Base-by-base conservation (phyloP, 2,888 invertebrate species). In the Pristionchus fissidentatus region DNA sequence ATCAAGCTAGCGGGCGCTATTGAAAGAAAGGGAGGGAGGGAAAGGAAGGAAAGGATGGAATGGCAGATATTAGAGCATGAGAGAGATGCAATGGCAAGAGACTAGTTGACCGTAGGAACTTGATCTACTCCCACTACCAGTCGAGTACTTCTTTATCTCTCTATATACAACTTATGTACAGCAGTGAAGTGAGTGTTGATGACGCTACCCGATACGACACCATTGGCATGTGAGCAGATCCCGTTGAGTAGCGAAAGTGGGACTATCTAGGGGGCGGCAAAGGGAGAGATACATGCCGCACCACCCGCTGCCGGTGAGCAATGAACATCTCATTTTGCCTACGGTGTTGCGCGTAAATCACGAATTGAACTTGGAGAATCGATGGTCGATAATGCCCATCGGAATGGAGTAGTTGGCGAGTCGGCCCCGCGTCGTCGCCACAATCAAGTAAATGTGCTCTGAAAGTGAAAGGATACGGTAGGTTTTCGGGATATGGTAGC, bases 111-210 rank as follows among this genome's bases (percentile, higher is more conserved):
- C 1, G 13, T 46, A 52, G 49, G 49, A 49, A 75, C 46, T 46
- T 29, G 75, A 75, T 75, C 75, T 32, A 22, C 2, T 1, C 2
- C 73, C 19, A 49, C 75, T 75, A 13, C 49, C 19, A n/a, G 73
- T 52, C 32, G 49, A 49, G 32, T 75, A 75, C 49, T 22, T 49
- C 75, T 52, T 70, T 70, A 70, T 70, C 70, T n/a, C n/a, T n/a
- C n/a, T n/a, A n/a, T 70, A 70, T 43, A 70, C 70, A 70, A 70
- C 70, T 38, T 70, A 70, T 70, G 70, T 70, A 70, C 70, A 70
- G n/a, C n/a, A 70, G 70, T 38, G 43, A 70, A n/a, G 26, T 26
- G 70, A 70, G 32, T n/a, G n/a, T n/a, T n/a, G n/a, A n/a, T n/a
- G n/a, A 49, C 49, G 10, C 38, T 70, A 32, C 35, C 49, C 13